Evolutionary conservation across 2,797 vertebrate species (phyloP).

Genomic region (Hypotaenidia okinawae): DNA sequence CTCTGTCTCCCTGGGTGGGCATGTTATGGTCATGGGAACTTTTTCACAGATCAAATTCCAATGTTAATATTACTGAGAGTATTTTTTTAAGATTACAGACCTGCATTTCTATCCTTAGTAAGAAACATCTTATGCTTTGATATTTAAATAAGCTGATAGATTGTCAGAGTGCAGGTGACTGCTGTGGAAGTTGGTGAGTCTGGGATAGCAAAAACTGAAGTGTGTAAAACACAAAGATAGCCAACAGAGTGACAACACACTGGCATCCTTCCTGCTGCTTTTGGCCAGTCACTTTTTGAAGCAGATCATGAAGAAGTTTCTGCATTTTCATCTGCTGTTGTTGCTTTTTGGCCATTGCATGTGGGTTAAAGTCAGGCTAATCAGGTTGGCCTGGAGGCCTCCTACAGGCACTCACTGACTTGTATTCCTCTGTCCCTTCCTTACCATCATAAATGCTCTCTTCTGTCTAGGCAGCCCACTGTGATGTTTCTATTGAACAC

Average conservation of each 20-base stretch:
- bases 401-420: not conserved
- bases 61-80: not conserved
- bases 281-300: conserved; percentile 13
- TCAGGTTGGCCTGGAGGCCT: conserved; percentile 18
- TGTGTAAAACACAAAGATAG: not conserved
- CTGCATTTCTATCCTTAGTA: not conserved
- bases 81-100: not conserved
- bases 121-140: fast-evolving
- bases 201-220: not conserved
- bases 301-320: not conserved
- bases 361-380: not conserved
- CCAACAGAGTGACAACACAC: not conserved
- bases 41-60: not conserved
- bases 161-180: not conserved
- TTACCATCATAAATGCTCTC: not conserved
- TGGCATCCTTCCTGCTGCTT: not conserved
- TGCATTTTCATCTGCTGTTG: conserved; percentile 15
- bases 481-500: not conserved
- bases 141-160: not conserved
- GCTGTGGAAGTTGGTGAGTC: not conserved
- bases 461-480: not conserved
- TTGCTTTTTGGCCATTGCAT: not conserved
- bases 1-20: not conserved
- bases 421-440: not conserved
- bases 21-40: not conserved